A percentile compares a stretch with the other conserved stretches of the same genome.
phyloP scores from a whole-genome alignment of 2,888 invertebrate species.

The Nemotelus pantherinus region DNA sequence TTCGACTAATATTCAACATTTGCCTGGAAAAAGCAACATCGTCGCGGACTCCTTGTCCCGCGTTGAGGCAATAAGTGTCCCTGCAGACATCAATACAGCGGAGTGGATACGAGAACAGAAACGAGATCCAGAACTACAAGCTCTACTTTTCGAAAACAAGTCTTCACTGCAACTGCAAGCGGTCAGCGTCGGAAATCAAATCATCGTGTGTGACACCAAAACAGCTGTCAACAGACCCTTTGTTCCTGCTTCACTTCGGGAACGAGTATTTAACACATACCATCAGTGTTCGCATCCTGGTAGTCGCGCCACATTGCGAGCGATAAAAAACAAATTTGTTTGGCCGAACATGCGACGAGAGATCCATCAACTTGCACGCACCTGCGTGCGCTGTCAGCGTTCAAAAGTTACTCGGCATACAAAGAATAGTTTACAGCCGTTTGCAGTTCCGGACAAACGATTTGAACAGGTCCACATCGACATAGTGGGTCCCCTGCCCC shows the following conservation, averaged over 20 bases:
- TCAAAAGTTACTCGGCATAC: too few relatives aligned
- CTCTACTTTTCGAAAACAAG: neutral
- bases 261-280: neutral
- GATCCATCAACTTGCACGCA: too few relatives aligned
- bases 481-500: too few relatives aligned
- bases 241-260: neutral
- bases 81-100: neutral
- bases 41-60: neutral
- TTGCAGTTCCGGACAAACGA: too few relatives aligned
- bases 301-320: too few relatives aligned
- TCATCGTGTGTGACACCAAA: neutral
- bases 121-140: neutral
- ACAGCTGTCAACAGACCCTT: too few relatives aligned
- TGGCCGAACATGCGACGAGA: neutral
- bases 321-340: neutral
- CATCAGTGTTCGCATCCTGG: neutral
- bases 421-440: too few relatives aligned
- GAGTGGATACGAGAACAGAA: neutral
- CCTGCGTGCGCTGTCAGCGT: too few relatives aligned
- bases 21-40: neutral
- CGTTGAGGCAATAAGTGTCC: neutral
- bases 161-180: neutral
- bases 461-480: too few relatives aligned
- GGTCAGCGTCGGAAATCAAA: neutral
- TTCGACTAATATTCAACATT: neutral